Conservation (phyloP, 2,888 invertebrate species). For the Hanleya hanleyi region DNA sequence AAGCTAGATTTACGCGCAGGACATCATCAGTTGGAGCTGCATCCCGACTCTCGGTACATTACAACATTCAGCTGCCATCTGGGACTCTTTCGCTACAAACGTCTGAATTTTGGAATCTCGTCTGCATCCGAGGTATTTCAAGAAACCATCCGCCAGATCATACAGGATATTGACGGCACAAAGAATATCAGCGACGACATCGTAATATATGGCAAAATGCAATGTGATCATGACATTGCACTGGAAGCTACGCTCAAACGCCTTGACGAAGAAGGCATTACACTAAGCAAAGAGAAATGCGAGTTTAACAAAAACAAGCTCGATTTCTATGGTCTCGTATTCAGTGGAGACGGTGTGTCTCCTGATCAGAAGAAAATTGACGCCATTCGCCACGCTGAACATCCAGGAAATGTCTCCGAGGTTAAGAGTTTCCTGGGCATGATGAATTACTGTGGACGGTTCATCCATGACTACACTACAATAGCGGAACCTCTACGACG, state of each 20-base stretch:
- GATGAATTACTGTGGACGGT: constrained; percentile 42
- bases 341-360: constrained; percentile 14
- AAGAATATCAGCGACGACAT: constrained; percentile 48
- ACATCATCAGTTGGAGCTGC: constrained; percentile 47
- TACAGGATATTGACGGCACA: constrained; percentile 24
- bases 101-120: constrained; percentile 41
- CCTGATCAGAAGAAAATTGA: constrained; percentile 41
- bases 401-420: constrained; percentile 42
- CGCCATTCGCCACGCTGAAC: constrained; percentile 34
- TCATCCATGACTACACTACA: constrained; percentile 43
- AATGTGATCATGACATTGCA: constrained; percentile 34
- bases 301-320: neutral
- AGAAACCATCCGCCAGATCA: constrained; percentile 26
- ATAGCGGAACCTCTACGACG: constrained; percentile 41
- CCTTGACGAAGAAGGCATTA: constrained; percentile 20
- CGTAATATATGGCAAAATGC: constrained; percentile 34
- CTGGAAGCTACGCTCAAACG: constrained; percentile 25
- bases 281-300: neutral
- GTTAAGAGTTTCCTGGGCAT: constrained; percentile 44
- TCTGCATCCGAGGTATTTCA: constrained; percentile 42
- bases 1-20: constrained; percentile 41
- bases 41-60: constrained; percentile 36
- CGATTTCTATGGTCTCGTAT: neutral
- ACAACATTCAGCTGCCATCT: constrained; percentile 43
- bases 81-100: constrained; percentile 40